Evolutionary conservation across 64 coral and sea anemone genomes (phyloP), one percentile per base, ranked within the genome.

Genomic region (Stylophora pistillata): DNA sequence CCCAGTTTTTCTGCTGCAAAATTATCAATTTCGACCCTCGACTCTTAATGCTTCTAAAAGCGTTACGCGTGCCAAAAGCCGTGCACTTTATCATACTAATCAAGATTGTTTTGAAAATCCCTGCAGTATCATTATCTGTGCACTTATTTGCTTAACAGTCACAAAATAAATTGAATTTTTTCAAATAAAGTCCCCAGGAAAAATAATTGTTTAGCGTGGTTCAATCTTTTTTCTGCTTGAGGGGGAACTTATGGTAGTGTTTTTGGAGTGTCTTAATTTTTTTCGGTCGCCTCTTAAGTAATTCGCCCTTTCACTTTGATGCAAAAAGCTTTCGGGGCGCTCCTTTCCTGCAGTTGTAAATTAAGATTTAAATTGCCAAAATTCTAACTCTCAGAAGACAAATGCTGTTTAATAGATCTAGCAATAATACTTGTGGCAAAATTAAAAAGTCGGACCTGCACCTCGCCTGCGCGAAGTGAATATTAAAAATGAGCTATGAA

Each of bases 151-250:
- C 88, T 94, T 90, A 94, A 84, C 62, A 90, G 90, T 81, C 53
- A 88, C 82, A 80, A 89, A 86, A 94, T 94, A 90, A 94, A 94
- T 90, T 90, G 68, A 90, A 88, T 93, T 94, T 94, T 94, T 94
- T 94, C 81, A 93, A 94, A 85, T 94, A 72, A 86, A 90, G 92
- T 76, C 60, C 55, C 76, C 81, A 74, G 80, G 64, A 76, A 85
- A 58, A 47, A 73, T 85, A 86, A 89, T 89, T 69, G 66, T 90
- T 94, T 86, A 69, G 76, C 54, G n/a, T 74, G 52, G n/a, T 41
- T 62, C 68, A 80, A 82, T 88, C 76, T 64, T 72, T 21, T 74
- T 70, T 81, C 58, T 79, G 85, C 74, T 73, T 33, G 32, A 58
- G 74, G 56, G 60, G 58, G 74, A 74, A 93, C 76, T 88, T 93